Conservation (phyloP, 2,888 invertebrate species). For the Xestia rhomboidea region DNA sequence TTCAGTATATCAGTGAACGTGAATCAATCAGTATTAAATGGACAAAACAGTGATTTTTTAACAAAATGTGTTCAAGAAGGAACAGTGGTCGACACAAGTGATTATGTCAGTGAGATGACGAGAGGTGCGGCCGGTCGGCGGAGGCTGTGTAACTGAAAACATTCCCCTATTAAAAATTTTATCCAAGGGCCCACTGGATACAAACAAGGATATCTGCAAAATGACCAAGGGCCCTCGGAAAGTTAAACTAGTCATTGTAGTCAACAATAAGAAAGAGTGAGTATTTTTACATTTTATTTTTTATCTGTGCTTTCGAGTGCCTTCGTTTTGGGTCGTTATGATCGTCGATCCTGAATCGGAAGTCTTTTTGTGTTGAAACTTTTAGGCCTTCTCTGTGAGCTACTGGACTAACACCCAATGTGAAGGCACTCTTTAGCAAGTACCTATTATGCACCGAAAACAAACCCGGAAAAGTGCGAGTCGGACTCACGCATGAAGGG, state of each 20-base stretch:
- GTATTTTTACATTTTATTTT: conserved; percentile 70
- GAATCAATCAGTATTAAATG: conserved; percentile 78
- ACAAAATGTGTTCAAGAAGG: conserved; percentile 75
- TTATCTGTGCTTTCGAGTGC: background rate
- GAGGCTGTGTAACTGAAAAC: conserved; percentile 81
- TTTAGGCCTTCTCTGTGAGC: background rate
- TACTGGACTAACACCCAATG: background rate
- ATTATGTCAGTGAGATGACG: conserved; percentile 86
- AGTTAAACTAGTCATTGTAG: conserved; percentile 91
- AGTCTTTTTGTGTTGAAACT: background rate
- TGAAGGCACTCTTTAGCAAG: background rate
- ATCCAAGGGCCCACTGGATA: conserved; percentile 88
- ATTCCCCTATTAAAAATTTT: conserved; percentile 89
- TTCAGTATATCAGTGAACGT: conserved; percentile 70
- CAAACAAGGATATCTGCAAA: conserved; percentile 88
- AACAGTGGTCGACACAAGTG: conserved; percentile 77
- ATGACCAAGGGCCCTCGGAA: conserved; percentile 91
- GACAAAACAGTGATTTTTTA: conserved; percentile 73
- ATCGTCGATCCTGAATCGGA: background rate
- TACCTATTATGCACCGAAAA: background rate
- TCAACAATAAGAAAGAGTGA: conserved; percentile 91
- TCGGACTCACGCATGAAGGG: too few species aligned
- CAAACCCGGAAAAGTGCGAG: too few species aligned
- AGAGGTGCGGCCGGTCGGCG: conserved; percentile 79
- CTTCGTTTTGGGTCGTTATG: background rate